phyloP scores from a whole-genome alignment of 2,888 invertebrate genomes.

The Torymus aiolomorphi region DNA sequence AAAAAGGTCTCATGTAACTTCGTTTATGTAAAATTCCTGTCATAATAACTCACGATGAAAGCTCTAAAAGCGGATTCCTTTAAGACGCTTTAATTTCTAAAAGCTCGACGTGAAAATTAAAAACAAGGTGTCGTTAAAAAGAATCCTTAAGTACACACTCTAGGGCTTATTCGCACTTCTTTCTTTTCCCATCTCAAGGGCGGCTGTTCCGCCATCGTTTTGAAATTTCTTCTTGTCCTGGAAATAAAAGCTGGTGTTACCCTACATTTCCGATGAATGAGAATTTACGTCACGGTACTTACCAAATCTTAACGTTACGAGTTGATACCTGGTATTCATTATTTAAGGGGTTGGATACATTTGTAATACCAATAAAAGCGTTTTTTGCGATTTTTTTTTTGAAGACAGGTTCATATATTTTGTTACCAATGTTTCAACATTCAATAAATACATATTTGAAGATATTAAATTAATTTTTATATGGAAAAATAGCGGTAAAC shows the following conservation, averaged over 20 bases:
- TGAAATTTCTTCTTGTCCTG: slow-evolving; percentile 21
- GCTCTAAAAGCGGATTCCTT: background rate
- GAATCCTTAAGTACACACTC: background rate
- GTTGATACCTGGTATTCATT: slow-evolving; percentile 16
- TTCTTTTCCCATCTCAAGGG: background rate
- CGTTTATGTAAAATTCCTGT: background rate
- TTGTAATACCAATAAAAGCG: too few species aligned
- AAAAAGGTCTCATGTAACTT: too few species aligned
- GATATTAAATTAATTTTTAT: too few species aligned
- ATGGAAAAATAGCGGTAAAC: too few species aligned
- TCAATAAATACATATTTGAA: too few species aligned
- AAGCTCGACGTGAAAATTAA: slow-evolving; percentile 21
- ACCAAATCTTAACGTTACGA: slow-evolving; percentile 22
- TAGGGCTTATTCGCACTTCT: background rate
- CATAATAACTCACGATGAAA: background rate
- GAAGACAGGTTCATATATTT: too few species aligned
- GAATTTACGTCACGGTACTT: background rate
- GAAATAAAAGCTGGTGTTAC: slow-evolving; percentile 26
- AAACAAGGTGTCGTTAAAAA: slow-evolving; percentile 21
- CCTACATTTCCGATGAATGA: slow-evolving; percentile 31
- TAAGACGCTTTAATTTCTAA: slow-evolving; percentile 29
- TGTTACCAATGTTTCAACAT: too few species aligned
- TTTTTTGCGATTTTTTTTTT: too few species aligned
- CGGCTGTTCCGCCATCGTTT: background rate
- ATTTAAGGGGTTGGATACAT: too few species aligned